Conservation (phyloP, 2,113 vertebrate species). For the Labeo catla region DNA sequence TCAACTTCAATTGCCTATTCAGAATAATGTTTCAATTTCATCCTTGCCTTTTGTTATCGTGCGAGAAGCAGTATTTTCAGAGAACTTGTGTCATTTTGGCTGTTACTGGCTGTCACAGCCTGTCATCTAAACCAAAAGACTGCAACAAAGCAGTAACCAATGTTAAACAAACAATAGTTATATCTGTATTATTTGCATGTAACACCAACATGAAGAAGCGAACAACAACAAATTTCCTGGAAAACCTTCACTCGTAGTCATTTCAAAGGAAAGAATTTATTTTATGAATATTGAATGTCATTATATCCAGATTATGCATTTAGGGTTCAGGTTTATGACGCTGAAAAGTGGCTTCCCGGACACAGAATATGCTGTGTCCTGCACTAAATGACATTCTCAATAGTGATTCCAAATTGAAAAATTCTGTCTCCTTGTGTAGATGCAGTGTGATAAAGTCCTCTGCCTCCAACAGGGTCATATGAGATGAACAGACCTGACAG, state of each 20-base stretch:
- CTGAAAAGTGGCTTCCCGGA: not conserved
- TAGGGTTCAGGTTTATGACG: not conserved
- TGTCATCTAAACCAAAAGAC: not conserved
- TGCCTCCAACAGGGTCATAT: not conserved
- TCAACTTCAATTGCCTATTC: not conserved
- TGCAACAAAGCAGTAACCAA: not conserved
- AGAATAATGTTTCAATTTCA: not conserved
- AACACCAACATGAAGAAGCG: not conserved
- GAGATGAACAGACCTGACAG: constrained; percentile 6
- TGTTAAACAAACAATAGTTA: not conserved
- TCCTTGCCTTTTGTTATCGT: not conserved
- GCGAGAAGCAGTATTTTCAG: not conserved
- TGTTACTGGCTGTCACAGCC: not conserved
- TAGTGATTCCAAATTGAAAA: constrained; percentile 10
- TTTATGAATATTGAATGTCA: not conserved
- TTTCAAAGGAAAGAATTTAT: not conserved
- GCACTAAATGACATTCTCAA: not conserved
- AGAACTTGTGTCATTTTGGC: not conserved
- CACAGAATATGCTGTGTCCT: not conserved
- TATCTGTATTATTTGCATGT: not conserved
- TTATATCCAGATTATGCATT: not conserved
- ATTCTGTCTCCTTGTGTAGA: not conserved
- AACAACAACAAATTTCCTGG: too few relatives aligned
- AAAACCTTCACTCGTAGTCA: not conserved
- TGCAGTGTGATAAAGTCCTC: constrained; percentile 9